These are phyloP conservation scores for Orestias chungarensis DNA, from an alignment of 2,797 vertebrate species.

Conservation along the genomic window DNA sequence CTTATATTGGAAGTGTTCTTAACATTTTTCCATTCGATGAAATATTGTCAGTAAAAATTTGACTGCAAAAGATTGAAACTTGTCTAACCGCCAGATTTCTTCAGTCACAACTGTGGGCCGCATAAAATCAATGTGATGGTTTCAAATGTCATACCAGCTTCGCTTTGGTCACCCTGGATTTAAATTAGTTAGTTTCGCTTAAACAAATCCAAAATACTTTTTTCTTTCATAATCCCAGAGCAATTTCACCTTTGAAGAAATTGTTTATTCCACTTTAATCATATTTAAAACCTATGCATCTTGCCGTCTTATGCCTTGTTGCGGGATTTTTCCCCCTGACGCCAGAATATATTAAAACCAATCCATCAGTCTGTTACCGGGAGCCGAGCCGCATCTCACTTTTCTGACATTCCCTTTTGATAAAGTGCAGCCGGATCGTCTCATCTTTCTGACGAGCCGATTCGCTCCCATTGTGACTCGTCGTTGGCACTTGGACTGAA, in stretches of 20 bases:
- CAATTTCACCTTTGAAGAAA: background rate
- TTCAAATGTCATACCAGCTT: background rate
- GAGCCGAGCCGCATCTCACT: constrained; percentile 30
- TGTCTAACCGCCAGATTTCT: background rate
- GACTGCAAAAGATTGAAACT: background rate
- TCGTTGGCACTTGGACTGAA: constrained; percentile 17
- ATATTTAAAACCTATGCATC: constrained; percentile 5
- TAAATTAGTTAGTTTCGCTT: background rate
- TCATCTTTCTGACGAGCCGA: constrained; percentile 29
- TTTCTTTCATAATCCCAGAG: constrained; percentile 13
- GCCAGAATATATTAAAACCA: constrained; percentile 47
- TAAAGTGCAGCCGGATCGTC: constrained; percentile 34
- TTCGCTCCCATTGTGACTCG: constrained; percentile 39
- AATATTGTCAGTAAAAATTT: background rate
- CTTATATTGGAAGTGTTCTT: background rate
- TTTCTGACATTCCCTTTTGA: constrained; percentile 29
- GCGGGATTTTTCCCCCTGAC: constrained; percentile 33
- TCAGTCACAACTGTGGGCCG: background rate
- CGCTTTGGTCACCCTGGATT: background rate
- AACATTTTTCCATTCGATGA: background rate
- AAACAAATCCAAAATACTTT: background rate
- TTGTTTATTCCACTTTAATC: constrained; percentile 8
- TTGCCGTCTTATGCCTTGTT: constrained; percentile 6
- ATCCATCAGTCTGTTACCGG: constrained; percentile 37
- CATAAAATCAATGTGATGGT: background rate